Evolutionary conservation across 2,113 vertebrate genomes (phyloP), one percentile per base, ranked within the genome.

Genomic region (Trochalopteron elliotii): DNA sequence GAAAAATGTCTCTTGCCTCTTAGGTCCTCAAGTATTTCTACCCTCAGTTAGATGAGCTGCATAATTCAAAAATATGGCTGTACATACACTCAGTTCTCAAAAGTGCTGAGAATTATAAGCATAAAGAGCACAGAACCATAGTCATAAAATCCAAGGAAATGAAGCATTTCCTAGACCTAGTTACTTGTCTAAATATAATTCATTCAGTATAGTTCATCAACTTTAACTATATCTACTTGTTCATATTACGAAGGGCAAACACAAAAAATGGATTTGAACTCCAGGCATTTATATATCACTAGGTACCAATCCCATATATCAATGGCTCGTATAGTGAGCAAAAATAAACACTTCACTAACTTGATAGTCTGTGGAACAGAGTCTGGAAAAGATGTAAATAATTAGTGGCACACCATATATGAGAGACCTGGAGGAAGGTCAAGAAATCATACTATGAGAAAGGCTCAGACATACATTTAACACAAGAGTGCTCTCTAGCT

Each of bases 301-400:
- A 47, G 42, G 15, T 76, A 85, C 44, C 25, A 53, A 47, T 69
- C 30, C 30, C 30, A 88, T 90, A 53, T 86, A 94, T 95, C 71
- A 91, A 11, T 72, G 47, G 42, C 60, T 96, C 2, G 0, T 90
- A 79, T 2, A 86, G 50, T 40, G 87, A 93, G 74, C 33, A 81
- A 83, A 97, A 96, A 90, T 89, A 96, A 93, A 67, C 84, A 90
- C 57, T 89, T 93, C 94, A 93, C 55, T 63, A 77, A 64, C 75
- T 92, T 91, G 67, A 83, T 94, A 90, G 75, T 60, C 68, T 78
- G 30, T 91, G 75, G 30, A 94, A 88, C 10, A 91, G 55, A 77
- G 60, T 42, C 57, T 94, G 71, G 79, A 93, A 93, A 93, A 80
- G 50, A 74, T 65, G 71, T 57, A 90, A 91, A 86, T 91, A 90